Evolutionary conservation across 2,797 vertebrate species (phyloP), one percentile per base, ranked within the genome.

Genomic region (Schizopygopsis malacanthus): DNA sequence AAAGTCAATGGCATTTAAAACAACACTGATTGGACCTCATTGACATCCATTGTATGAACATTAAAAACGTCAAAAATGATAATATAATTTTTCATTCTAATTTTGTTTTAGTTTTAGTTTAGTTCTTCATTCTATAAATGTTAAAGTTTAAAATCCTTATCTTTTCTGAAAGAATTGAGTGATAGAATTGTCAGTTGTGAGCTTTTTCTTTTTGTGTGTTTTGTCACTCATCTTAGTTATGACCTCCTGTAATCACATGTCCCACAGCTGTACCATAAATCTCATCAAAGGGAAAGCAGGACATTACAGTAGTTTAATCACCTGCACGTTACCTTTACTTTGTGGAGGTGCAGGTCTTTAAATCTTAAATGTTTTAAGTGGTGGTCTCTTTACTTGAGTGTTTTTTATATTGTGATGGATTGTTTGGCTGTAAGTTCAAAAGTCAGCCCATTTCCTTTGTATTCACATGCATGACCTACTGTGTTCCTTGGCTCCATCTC

Each of bases 401-500:
- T 82, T 63, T 82, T 70, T 59, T 33, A 33, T 33, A 47, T 85
- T 61, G 9, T 73, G 41, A 63, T 85, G 22, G 63, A 84, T 84
- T 54, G 25, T 80, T 79, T 79, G 43, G 18, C 28, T 69, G 16
- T 15, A n/a, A 16, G 76, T 70, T 71, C 75, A 59, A 65, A 84
- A 77, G 56, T 86, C 41, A 59, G 59, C 87, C 54, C 41, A 65
- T 54, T 85, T 79, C 75, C 65, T 88, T 87, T 85, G 76, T 81
- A 25, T 76, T 85, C 11, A 2, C 13, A 61, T 43, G 12, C 65
- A 22, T 75, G 8, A 45, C 7, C 28, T 86, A 33, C 73, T 83
- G 70, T 83, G 76, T 73, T 87, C 76, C 81, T 87, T 87, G 82
- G 82, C 89, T 77, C 25, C 16, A 45, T 65, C 73, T 83, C 59